Evolutionary conservation across 2,113 vertebrate species (phyloP), one percentile per base, ranked within the genome.

Genomic region (Athene cunicularia): DNA sequence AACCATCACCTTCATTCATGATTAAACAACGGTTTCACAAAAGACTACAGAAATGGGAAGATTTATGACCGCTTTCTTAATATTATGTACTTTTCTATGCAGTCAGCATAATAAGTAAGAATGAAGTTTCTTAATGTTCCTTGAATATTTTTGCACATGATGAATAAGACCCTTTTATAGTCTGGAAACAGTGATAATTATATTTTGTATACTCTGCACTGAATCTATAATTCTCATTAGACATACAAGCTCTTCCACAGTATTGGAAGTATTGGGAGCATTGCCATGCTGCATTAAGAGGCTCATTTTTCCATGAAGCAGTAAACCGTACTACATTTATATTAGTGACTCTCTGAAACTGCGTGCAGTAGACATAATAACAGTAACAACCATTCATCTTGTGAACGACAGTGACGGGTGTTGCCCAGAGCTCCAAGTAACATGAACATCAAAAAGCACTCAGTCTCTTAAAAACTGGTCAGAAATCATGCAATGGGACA

Each of bases 301-400:
- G 53, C 50, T 93, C 92, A 97, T 97, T 97, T 97, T 96, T 98
- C 93, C 93, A 60, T 88, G 74, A 93, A 96, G 91, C 94, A 97
- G 97, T 97, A 97, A 98, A 94, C 92, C 89, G 63, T 93, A 84
- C 74, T 94, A 90, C 93, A 93, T 97, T 96, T 97, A 83, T 96
- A 97, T 97, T 90, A 98, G 95, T 68, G 87, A 76, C 79, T 95
- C 59, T 86, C 81, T 79, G 88, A 93, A 96, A 96, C 88, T 75
- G 94, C 88, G 68, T 7, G 6, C 84, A 84, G 59, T 49, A 96
- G 96, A 95, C 85, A 80, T 86, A 92, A 88, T 8, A 91, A 64
- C 83, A 95, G 95, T 64, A 85, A 80, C 80, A 92, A 22, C 33
- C 71, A 97, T 97, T 91, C 79, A 64, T 97, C 96, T 93, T 90